Evolutionary conservation across 2,113 vertebrate species (phyloP).

Genomic region (Oncorhynchus tshawytscha): DNA sequence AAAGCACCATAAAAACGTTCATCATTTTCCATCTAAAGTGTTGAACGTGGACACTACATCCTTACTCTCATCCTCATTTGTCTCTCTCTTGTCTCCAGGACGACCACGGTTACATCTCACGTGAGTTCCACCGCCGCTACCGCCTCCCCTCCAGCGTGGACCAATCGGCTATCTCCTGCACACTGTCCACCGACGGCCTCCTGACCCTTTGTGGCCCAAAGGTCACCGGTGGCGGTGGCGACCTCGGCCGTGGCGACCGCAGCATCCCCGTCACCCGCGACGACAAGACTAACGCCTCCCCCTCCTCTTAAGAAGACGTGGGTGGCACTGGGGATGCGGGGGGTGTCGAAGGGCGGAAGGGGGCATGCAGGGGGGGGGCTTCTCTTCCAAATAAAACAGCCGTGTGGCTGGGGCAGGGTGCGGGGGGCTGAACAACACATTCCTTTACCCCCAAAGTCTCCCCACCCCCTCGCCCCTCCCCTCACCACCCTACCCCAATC

Average conservation of each 20-base stretch:
- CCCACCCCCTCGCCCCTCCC: conserved; percentile 29
- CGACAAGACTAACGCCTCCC: conserved; percentile 81
- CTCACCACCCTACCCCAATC: background rate
- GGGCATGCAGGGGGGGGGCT: background rate
- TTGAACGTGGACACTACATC: too few species aligned
- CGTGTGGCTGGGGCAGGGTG: background rate
- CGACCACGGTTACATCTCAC: conserved; percentile 90
- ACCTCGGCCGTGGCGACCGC: conserved; percentile 79
- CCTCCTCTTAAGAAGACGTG: conserved; percentile 77
- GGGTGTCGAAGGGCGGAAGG: background rate
- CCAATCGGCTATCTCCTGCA: conserved; percentile 85
- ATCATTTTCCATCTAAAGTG: too few species aligned
- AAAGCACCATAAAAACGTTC: too few species aligned
- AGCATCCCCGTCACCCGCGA: conserved; percentile 87
- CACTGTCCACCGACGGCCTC: conserved; percentile 86
- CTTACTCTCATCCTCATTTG: background rate
- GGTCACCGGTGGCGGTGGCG: conserved; percentile 69
- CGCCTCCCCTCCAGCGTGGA: conserved; percentile 88
- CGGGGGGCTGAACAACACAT: background rate
- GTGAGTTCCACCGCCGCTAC: conserved; percentile 92
- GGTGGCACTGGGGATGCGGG: background rate
- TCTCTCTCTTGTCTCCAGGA: conserved; percentile 74
- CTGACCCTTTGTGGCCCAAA: conserved; percentile 88
- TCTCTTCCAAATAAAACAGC: conserved; percentile 12
- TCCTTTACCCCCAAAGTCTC: background rate